Percentiles rank a stretch among this genome's conserved stretches.
Evolutionary conservation across 2,797 vertebrate genomes (phyloP).

Genomic region (Pseudocheirus occidentalis): DNA sequence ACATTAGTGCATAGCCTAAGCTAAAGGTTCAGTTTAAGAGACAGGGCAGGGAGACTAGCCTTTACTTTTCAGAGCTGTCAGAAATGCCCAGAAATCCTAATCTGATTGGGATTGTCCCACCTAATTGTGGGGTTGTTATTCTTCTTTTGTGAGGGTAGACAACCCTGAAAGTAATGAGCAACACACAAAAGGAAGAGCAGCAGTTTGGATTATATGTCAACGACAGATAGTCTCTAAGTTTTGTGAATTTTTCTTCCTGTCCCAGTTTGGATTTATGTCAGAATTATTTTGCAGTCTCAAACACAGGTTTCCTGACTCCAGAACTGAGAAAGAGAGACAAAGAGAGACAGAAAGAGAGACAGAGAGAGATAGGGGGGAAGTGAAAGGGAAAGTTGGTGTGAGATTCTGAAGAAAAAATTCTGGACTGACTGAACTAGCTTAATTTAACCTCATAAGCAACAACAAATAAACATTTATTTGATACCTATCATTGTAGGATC

Average conservation of each 20-base stretch:
- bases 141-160: constrained; percentile 1
- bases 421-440: too few species aligned
- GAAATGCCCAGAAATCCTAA: constrained; percentile 21
- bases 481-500: too few species aligned
- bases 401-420: too few species aligned
- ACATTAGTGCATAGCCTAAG: neutral
- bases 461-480: too few species aligned
- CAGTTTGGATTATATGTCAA: neutral
- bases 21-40: constrained; percentile 23
- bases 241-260: neutral
- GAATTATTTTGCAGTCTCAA: neutral
- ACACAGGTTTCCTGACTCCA: neutral
- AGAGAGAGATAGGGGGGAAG: too few species aligned
- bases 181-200: neutral
- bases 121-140: neutral
- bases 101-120: neutral
- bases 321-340: too few species aligned
- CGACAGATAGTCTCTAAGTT: neutral
- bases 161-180: constrained; percentile 17
- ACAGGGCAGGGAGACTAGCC: constrained; percentile 24
- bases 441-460: too few species aligned
- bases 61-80: constrained; percentile 21
- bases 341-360: too few species aligned
- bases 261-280: neutral
- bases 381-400: too few species aligned